Conservation (phyloP, 2,113 vertebrate genomes). For the Anoplopoma fimbria region DNA sequence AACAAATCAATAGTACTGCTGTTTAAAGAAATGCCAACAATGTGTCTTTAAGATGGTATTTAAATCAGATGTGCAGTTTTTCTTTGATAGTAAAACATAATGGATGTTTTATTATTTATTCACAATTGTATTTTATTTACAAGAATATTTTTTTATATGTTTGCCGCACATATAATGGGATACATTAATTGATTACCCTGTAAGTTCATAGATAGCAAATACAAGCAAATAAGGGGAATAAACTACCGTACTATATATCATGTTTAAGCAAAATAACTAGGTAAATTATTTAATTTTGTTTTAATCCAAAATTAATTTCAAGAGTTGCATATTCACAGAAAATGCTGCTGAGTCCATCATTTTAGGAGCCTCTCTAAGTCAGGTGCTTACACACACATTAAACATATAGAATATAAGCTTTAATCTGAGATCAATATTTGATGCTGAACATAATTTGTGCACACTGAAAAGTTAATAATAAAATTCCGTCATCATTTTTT, state of each 20-base stretch:
- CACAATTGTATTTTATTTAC: neutral
- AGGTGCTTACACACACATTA: neutral
- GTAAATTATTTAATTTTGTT: neutral
- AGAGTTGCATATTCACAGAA: neutral
- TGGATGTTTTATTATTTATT: neutral
- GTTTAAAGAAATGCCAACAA: slow-evolving; percentile 13
- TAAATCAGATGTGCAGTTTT: neutral
- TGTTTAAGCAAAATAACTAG: neutral
- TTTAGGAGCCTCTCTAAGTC: neutral
- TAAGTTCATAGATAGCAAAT: neutral
- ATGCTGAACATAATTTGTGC: neutral
- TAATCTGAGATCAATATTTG: neutral
- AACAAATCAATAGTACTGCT: neutral
- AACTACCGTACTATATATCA: too few relatives aligned
- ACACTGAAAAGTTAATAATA: neutral
- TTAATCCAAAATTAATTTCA: neutral
- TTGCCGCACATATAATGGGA: neutral
- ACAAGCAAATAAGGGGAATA: neutral
- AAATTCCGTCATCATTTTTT: neutral
- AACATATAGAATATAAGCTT: neutral
- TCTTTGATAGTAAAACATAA: neutral
- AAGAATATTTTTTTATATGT: neutral
- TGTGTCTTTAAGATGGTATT: slow-evolving; percentile 12
- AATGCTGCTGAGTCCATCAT: neutral
- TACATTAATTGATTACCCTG: neutral